Base-by-base conservation (phyloP, 2,113 vertebrate genomes). In the Poeciliopsis turrubarensis region DNA sequence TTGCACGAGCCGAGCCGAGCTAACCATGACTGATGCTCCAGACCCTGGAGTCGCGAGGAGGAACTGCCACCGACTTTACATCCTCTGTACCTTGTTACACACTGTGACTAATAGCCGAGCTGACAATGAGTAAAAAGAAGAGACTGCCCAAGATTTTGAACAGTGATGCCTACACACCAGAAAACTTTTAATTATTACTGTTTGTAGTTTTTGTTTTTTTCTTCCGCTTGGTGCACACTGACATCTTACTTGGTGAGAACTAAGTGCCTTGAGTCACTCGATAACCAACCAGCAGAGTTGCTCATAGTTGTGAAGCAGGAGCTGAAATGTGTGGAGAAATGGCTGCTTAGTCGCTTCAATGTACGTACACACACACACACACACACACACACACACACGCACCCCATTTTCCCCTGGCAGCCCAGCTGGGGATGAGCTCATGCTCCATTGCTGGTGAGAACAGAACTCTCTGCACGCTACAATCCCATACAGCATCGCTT, bases 351-450 rank as follows among this genome's bases (percentile, higher is more conserved):
- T 34, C 7, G 32, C 32, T 34, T 34, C 32, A 34, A 34, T 9
- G 32, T 34, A 22, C 75, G 71, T 2, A 7, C 34, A 37, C 34
- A 37, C 6, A 32, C 5, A 5, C 31, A 6, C 31, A 1, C 5
- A 32, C 31, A 32, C 31, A 32, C 31, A 4, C 30, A 4, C 30
- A 31, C 30, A 30, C 29, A 31, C 30, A 5, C 30, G 0, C 30
- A 32, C 31, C 31, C 31, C 6, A 5, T 5, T 31, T 4, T 32
- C 31, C 51, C 0, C 70, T 31, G 71, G 34, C 76, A 67, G 66
- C 68, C 70, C 86, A 89, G 83, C 85, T 85, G 85, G 72, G 60
- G 73, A 89, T 93, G 89, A 92, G 81, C 72, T 92, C 91, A 93
- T 82, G 29, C 83, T 85, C 69, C 31, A 82, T 47, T 72, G 66